Evolutionary conservation across 1,140 invertebrate genomes (phyloP).

Genomic region (Cataglyphis hispanica): DNA sequence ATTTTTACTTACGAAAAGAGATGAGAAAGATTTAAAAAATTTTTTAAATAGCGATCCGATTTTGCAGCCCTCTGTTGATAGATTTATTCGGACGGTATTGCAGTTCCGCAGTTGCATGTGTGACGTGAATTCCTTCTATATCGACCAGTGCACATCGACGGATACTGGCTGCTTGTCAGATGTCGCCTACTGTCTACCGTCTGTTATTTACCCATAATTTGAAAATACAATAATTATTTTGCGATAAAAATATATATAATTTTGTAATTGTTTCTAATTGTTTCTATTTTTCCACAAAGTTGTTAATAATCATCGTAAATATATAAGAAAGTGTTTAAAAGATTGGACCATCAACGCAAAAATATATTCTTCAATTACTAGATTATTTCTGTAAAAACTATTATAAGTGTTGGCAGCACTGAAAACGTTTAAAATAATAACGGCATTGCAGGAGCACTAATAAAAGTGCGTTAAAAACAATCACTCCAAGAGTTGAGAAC

Average conservation of each 20-base stretch:
- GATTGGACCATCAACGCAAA: not conserved
- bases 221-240: not conserved
- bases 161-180: slow-evolving; percentile 26
- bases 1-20: not conserved
- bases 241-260: not conserved
- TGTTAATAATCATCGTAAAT: not conserved
- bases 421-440: not conserved
- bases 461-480: slow-evolving; percentile 29
- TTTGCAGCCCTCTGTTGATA: not conserved
- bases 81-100: slow-evolving; percentile 51
- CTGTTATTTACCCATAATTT: not conserved
- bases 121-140: slow-evolving; percentile 50
- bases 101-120: slow-evolving; percentile 42
- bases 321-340: not conserved
- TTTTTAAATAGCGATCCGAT: not conserved
- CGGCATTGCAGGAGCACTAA: no score
- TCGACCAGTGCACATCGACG: slow-evolving; percentile 46
- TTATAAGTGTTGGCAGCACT: not conserved
- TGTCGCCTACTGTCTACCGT: slow-evolving; percentile 49
- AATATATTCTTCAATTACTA: not conserved
- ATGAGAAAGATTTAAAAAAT: not conserved
- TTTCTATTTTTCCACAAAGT: not conserved
- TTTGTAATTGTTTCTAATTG: not conserved
- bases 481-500: slow-evolving; percentile 44
- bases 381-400: not conserved